A percentile compares a stretch with the other conserved stretches of the same genome.
Evolutionary conservation across 2,888 invertebrate species (phyloP).

Genomic region (Nephrotoma guestfalica): DNA sequence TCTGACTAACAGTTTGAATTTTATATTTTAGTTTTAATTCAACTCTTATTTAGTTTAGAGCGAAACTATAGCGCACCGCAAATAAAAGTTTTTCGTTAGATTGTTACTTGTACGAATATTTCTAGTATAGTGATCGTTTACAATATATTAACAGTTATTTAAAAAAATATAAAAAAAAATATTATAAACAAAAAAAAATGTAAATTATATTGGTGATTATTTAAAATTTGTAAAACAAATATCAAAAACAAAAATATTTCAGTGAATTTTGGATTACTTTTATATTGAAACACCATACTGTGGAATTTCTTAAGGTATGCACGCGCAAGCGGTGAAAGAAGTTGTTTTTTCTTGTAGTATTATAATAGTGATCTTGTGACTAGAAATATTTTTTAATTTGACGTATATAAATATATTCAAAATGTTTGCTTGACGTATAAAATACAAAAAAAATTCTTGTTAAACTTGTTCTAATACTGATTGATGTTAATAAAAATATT

Average conservation of each 20-base stretch:
- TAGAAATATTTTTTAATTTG: neutral
- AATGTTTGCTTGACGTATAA: neutral
- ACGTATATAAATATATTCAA: neutral
- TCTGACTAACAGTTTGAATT: neutral
- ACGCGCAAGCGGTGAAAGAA: neutral
- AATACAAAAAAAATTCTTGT: neutral
- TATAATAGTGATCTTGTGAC: neutral
- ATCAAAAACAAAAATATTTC: neutral
- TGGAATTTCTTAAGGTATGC: neutral
- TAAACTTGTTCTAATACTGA: neutral
- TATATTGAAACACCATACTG: neutral
- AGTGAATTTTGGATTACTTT: neutral
- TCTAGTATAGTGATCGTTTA: neutral
- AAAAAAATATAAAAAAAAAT: neutral
- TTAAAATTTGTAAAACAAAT: neutral
- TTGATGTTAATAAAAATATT: neutral
- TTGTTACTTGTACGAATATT: neutral
- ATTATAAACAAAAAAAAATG: neutral
- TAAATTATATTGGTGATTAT: neutral
- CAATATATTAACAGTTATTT: neutral
- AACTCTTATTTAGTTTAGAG: neutral
- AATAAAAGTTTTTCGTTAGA: neutral
- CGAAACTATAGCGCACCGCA: neutral
- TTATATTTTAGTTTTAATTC: neutral
- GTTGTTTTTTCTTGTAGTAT: neutral